These are phyloP conservation scores for Daboia siamensis DNA, from an alignment of 2,113 vertebrate genomes.

Conservation along the genomic window DNA sequence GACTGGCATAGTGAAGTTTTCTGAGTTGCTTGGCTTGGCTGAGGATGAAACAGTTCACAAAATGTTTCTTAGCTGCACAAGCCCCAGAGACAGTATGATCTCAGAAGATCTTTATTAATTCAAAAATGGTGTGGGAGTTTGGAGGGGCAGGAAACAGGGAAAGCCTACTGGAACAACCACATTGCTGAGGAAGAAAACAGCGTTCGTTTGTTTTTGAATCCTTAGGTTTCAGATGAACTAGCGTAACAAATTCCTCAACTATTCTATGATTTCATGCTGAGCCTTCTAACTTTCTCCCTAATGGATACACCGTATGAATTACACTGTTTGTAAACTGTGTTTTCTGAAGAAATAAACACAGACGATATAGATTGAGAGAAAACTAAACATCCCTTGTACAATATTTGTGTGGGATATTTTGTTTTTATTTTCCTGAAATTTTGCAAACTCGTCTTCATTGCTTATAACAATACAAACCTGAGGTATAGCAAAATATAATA, in stretches of 20 bases:
- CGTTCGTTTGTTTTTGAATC: conserved; percentile 1
- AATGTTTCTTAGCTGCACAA: conserved; percentile 16
- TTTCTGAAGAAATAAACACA: neutral
- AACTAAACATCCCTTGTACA: neutral
- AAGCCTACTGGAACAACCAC: neutral
- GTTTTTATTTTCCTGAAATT: neutral
- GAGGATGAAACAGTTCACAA: conserved; percentile 19
- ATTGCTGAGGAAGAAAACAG: conserved; percentile 2
- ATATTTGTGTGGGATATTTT: neutral
- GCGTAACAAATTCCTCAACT: neutral
- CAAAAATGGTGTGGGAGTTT: neutral
- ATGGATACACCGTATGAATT: neutral
- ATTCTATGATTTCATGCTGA: conserved; percentile 2
- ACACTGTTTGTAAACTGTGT: neutral
- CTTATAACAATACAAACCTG: neutral
- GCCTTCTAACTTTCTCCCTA: neutral
- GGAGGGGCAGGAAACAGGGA: neutral
- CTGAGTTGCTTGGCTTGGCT: conserved; percentile 4
- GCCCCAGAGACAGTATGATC: conserved; percentile 14
- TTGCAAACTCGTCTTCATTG: conserved; percentile 8
- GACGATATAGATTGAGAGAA: neutral
- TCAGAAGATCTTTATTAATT: neutral
- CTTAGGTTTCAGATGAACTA: neutral
- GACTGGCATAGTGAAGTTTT: conserved; percentile 4
- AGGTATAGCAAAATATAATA: conserved; percentile 4